Percentiles rank a stretch among this genome's conserved stretches.
Evolutionary conservation across 2,797 vertebrate genomes (phyloP).

Genomic region (Danionella dracula): DNA sequence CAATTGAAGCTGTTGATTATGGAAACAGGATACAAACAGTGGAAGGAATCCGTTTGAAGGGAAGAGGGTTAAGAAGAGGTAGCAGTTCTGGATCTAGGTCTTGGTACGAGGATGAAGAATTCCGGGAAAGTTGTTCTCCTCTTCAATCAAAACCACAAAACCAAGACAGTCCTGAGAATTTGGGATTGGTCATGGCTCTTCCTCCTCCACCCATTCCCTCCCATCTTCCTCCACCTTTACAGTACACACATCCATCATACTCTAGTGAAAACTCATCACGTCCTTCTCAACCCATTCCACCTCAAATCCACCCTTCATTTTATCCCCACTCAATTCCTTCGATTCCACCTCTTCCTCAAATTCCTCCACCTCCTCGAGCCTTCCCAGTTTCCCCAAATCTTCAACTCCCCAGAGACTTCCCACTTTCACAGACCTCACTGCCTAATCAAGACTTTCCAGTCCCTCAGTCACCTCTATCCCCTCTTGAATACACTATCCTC

Average conservation of each 20-base stretch:
- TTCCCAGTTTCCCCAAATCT: constrained; percentile 23
- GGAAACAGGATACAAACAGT: constrained; percentile 90
- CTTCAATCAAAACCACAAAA: constrained; percentile 48
- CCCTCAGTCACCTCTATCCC: constrained; percentile 48
- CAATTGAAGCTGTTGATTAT: constrained; percentile 84
- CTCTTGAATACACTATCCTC: constrained; percentile 41
- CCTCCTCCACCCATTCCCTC: constrained; percentile 39
- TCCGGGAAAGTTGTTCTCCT: constrained; percentile 61
- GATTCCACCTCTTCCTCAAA: constrained; percentile 54
- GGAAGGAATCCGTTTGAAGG: constrained; percentile 86
- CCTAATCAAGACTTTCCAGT: constrained; percentile 42
- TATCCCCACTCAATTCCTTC: constrained; percentile 43
- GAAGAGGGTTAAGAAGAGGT: constrained; percentile 71
- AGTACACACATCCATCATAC: constrained; percentile 56
- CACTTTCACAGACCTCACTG: constrained; percentile 48
- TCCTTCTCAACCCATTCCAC: constrained; percentile 40
- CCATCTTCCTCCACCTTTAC: constrained; percentile 60
- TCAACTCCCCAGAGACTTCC: constrained; percentile 39
- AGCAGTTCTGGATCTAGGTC: constrained; percentile 54
- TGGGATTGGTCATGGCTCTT: constrained; percentile 43
- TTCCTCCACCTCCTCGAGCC: constrained; percentile 33
- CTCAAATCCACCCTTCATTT: constrained; percentile 49
- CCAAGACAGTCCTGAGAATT: constrained; percentile 49
- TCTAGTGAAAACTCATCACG: constrained; percentile 25
- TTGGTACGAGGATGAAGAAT: constrained; percentile 76